Base-by-base conservation (phyloP, 2,113 vertebrate genomes). In the Butorides virescens region DNA sequence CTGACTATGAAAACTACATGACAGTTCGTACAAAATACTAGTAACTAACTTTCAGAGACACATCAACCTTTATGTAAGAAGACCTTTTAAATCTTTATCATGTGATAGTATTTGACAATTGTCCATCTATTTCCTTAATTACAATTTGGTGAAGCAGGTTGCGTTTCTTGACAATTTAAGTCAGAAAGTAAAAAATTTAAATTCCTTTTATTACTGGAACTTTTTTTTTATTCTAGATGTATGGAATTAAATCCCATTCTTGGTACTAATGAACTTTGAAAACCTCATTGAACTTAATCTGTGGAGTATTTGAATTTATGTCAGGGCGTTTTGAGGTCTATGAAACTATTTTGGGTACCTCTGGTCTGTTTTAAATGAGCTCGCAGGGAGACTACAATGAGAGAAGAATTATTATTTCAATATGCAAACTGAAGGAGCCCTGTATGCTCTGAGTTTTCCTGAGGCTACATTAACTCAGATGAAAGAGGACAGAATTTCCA, bases 31-130 rank as follows among this genome's bases (percentile, higher is more conserved):
- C 63, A 91, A 95, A 93, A 85, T 93, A 56, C 67, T 91, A 87
- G 53, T 95, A 95, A 97, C 86, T 95, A 89, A 94, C 44, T 97
- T 96, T 81, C 83, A 78, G 76, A 97, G 61, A 44, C 70, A 93
- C 22, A 79, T 80, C 75, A 84, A 63, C 62, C 37, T 49, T 89
- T 86, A 39, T 42, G 61, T 52, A 94, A 92, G 97, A 84, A 94
- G 94, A 62, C 44, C 73, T 7, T 39, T 94, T 88, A 94, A 96
- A 96, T 97, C 75, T 93, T 74, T 95, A 88, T 58, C 22, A 10
- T 88, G 83, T 91, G 59, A 86, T 29, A 77, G 7, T 15, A 14
- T 63, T 76, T 94, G 91, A 93, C 92, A 95, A 72, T 81, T 91
- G 61, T 82, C 90, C 63, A 85, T 71, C 91, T 74, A 53, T 80